phyloP scores from a whole-genome alignment of 2,113 vertebrate genomes.

The Laticauda laticaudata region DNA sequence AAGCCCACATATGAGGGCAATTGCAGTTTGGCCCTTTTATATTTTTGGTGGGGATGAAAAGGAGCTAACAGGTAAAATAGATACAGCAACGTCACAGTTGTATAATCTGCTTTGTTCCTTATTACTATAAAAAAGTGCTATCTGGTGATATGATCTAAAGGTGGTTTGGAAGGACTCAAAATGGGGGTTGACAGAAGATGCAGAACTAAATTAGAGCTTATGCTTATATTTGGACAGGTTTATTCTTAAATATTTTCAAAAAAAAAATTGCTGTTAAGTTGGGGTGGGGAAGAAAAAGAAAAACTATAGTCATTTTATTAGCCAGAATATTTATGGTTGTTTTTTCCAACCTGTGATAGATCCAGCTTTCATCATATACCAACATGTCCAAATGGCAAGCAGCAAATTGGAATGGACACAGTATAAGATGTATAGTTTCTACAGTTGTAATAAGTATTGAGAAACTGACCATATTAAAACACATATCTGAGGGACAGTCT shows the following conservation, averaged over 20 bases:
- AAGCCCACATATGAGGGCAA: not conserved
- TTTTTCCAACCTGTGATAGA: not conserved
- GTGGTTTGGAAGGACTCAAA: not conserved
- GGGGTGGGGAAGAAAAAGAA: not conserved
- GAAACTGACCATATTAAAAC: not conserved
- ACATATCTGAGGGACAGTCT: not conserved
- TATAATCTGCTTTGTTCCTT: not conserved
- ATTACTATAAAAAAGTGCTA: not conserved
- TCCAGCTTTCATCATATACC: not conserved
- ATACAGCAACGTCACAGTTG: not conserved
- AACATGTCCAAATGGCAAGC: not conserved
- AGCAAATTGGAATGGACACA: not conserved
- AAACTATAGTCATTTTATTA: not conserved
- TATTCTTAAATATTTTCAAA: not conserved
- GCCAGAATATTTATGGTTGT: not conserved
- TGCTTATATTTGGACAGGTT: not conserved
- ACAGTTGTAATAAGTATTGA: not conserved
- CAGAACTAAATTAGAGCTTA: not conserved
- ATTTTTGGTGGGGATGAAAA: not conserved
- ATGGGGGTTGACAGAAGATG: not conserved
- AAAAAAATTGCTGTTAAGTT: not conserved
- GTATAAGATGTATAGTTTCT: not conserved
- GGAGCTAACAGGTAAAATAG: not conserved
- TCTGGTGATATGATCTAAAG: not conserved
- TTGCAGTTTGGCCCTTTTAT: not conserved